Base-by-base conservation (phyloP, 2,797 vertebrate species). In the Thaleichthys pacificus region DNA sequence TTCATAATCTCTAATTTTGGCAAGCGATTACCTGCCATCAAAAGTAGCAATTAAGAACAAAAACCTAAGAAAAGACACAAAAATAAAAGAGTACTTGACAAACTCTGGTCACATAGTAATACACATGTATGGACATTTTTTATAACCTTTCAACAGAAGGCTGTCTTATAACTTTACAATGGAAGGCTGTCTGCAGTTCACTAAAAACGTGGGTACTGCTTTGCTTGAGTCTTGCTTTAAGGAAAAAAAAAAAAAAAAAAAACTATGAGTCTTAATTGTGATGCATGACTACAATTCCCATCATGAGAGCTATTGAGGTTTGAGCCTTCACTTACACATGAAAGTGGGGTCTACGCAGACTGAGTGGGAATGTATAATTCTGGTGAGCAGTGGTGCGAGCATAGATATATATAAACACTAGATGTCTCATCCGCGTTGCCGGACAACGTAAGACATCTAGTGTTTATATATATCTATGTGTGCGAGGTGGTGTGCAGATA, bases 1-100 rank as follows among this genome's bases (percentile, higher is more conserved):
- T 85, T 89, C 89, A 79, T 72, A 82, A 84, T 89, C 83, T 90
- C 83, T 86, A 85, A 79, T 80, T 85, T 87, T 77, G 84, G 85
- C 88, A 87, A 86, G 85, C 84, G 80, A 79, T 79, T 72, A 84
- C 70, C 77, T 77, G 86, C 86, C 88, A 73, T 84, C 72, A 79
- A 58, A 76, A 71, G 61, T 57, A 72, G 76, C 81, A 79, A 77
- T 80, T 86, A 86, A 83, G 85, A 35, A 85, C 80, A 87, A 76
- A 83, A 69, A 78, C 54, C 54, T 21, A 78, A 81, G 19, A 57
- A 49, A 64, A 32, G 24, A 51, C 56, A 49, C 24, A 8, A n/a
- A 54, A n/a, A 54, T 54, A 54, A 54, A 6, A n/a, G 51, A 54
- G 51, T n/a, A 54, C 51, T 54, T 54, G 15, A 54, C 51, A 8